Base-by-base conservation (phyloP, 2,888 invertebrate species). In the Andrena bucephala region DNA sequence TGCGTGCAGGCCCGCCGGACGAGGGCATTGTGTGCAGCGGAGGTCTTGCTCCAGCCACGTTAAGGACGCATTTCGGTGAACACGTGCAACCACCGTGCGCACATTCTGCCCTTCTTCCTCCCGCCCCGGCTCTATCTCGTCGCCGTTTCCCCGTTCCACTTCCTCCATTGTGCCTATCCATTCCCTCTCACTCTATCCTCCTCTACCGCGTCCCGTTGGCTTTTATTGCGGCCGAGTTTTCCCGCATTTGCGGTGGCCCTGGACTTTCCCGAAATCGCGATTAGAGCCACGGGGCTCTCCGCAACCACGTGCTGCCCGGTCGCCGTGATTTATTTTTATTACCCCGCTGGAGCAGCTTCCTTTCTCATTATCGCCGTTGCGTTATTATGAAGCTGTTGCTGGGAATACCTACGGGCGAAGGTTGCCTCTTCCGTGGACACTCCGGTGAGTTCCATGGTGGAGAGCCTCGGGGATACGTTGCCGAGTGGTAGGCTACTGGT, bases 191-290 rank as follows among this genome's bases (percentile, higher is more conserved):
- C 50, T 67, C 31, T 33, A 10, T 13, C 42, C 16, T 8, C 16
- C 16, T 16, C 42, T 16, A 16, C 16, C 20, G 52, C 29, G 10
- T 52, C 50, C 63, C 73, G 75, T 74, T 52, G 52, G 78, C 84
- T 83, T 85, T 87, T 84, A 82, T 67, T 76, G 84, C 84, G 66
- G 81, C 76, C 57, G 54, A 73, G 82, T 73, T 81, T 76, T 81
- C 73, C 84, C 84, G 78, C 82, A 79, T 81, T 85, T 88, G 81
- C 78, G 79, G 77, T 27, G 65, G 24, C 24, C 24, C 59, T 60
- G 73, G 79, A 78, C 63, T 88, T 85, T 84, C 88, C 88, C 83
- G 68, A 87, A 88, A 86, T 88, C 85, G 76, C 75, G 86, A 88
- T 88, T 88, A 88, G 74, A 76, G 63, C 48, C 65, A 42, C 72